Base-by-base conservation (phyloP, 2,797 vertebrate genomes). In the Synanceia verrucosa region DNA sequence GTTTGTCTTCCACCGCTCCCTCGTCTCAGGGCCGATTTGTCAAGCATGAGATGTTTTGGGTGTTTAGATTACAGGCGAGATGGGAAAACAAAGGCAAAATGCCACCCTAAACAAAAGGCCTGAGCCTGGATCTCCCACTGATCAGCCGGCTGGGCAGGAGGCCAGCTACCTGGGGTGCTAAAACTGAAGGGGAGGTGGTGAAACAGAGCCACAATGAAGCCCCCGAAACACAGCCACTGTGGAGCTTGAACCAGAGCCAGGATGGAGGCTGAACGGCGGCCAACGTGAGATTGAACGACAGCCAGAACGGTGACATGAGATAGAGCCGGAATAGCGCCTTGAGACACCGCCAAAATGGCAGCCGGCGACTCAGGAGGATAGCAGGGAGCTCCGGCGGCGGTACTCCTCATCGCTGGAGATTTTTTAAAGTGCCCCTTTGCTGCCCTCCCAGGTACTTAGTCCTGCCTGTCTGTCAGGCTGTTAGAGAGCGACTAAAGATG, bases 1-100 rank as follows among this genome's bases (percentile, higher is more conserved):
- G 89, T 93, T 93, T 94, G 91, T 93, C 93, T 92, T 93, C 90
- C 78, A 66, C 86, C 77, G 85, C 89, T 91, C 86, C 88, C 88
- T 84, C 77, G 84, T 91, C 90, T 88, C 84, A 84, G 86, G 84
- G 86, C 90, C 90, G 84, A 94, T 94, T 93, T 93, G 92, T 92
- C 89, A 91, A 92, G 87, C 87, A 90, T 88, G 88, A 91, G 91
- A 90, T 91, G 86, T 92, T 92, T 92, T 87, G 91, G 92, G 92
- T 94, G 92, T 92, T 94, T 94, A 94, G 93, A 94, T 93, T 94
- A 94, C 83, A 91, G 88, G 90, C 91, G 71, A 92, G 91, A 91
- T 92, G 90, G 89, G 90, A 92, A 93, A 93, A 93, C 93, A 91
- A 93, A 93, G 92, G 92, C 90, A 91, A 92, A 94, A 94, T 93